phyloP scores from a whole-genome alignment of 2,888 invertebrate genomes.

The Rhamphomyia laevipes region DNA sequence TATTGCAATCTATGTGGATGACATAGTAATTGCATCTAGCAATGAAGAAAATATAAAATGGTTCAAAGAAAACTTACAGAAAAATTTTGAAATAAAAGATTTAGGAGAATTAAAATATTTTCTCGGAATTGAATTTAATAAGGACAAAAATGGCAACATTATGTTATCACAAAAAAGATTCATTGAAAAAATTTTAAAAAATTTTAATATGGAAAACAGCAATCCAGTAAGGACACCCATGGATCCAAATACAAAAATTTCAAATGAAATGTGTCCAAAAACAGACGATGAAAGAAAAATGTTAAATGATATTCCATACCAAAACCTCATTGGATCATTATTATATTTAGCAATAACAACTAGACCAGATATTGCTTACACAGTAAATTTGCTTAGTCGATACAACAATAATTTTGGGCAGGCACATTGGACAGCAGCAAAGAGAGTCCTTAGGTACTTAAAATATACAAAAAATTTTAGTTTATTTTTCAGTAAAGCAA shows the following conservation, averaged over 20 bases:
- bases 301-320: background rate
- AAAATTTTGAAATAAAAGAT: background rate
- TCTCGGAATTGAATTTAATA: background rate
- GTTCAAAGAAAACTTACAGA: background rate
- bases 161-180: background rate
- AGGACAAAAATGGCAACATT: background rate
- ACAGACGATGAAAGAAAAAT: background rate
- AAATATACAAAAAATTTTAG: background rate
- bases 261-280: background rate
- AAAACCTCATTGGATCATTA: background rate
- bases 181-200: no score
- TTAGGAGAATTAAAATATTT: background rate
- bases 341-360: conserved; percentile 8
- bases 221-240: background rate
- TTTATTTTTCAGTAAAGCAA: background rate
- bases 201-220: no score
- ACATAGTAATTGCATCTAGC: background rate
- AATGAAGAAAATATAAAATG: background rate
- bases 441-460: background rate
- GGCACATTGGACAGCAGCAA: conserved; percentile 7
- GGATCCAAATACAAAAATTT: background rate
- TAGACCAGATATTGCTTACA: conserved; percentile 4
- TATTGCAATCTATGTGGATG: background rate
- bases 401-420: conserved; percentile 4
- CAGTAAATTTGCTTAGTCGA: conserved; percentile 3